Evolutionary conservation across 2,888 invertebrate species (phyloP), one percentile per base, ranked within the genome.

Genomic region (Drosophila cyrtoloma): DNA sequence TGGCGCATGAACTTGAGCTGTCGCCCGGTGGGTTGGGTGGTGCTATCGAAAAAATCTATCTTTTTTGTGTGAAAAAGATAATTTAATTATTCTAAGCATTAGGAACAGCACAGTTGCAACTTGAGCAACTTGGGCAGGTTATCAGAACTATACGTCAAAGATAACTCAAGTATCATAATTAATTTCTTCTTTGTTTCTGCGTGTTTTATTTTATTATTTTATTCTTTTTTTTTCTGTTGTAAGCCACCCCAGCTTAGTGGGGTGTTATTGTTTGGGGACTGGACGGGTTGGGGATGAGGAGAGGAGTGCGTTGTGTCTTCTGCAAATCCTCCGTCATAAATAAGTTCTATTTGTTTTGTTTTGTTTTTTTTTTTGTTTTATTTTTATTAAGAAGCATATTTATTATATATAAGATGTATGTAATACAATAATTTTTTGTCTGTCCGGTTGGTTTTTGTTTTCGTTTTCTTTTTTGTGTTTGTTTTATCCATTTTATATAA

Each of bases 341-440:
- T 88, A 79, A 88, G 58, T 73, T 65, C 44, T 81, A 70, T 71
- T 79, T 82, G 68, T 28, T 63, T 58, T 64, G 69, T 77, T 64
- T 59, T 71, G 71, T 73, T 75, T 70, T 86, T 67, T 87, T 87
- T 86, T 91, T 65, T 66, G 72, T 73, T 75, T 70, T 86, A 69
- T 81, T 87, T 87, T 86, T 91, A 90, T 90, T 90, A 90, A 91
- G 90, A 90, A 90, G 90, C 90, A 90, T 90, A 90, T 90, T 91
- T 90, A 90, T 90, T 90, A 91, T 88, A 91, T 91, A 91, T 91
- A 90, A 91, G 91, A 91, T 90, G 89, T 90, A 90, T 89, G 90
- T 90, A 88, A 88, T 88, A 89, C 90, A 88, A 84, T 91, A 91
- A 91, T 91, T 89, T 87, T 88, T 84, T 82, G 81, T 81, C 84